Percentiles rank a stretch among this genome's conserved stretches.
Conservation (phyloP, 2,113 vertebrate species). For the Suncus etruscus region DNA sequence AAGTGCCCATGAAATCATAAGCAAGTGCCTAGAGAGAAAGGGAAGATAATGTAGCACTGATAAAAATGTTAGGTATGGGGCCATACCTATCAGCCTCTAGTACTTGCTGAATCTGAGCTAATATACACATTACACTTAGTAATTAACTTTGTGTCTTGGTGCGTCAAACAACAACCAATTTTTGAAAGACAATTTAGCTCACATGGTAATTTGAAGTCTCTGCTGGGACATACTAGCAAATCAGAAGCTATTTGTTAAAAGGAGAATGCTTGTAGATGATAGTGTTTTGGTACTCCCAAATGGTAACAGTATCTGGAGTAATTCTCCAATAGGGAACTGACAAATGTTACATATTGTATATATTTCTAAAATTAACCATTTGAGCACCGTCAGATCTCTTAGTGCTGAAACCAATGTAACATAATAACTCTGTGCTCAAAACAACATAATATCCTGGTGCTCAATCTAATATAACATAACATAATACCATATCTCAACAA, state of each 20-base stretch:
- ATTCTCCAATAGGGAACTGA: not conserved
- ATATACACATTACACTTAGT: no score
- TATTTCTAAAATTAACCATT: not conserved
- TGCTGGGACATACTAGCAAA: not conserved
- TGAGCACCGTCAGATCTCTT: not conserved
- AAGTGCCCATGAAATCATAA: not conserved
- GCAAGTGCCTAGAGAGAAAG: not conserved
- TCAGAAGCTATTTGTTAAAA: conserved; percentile 27
- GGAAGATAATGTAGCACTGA: not conserved
- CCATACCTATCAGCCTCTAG: no score
- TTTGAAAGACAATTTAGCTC: not conserved
- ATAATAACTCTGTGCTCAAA: no score
- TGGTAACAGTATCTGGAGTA: not conserved
- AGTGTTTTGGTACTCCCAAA: not conserved
- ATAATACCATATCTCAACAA: no score
- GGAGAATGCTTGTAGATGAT: conserved; percentile 1
- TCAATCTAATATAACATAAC: no score
- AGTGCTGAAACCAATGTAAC: no score
- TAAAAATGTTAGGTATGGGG: not conserved
- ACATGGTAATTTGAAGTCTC: not conserved
- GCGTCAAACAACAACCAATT: not conserved
- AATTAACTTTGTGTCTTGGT: not conserved
- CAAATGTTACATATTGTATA: not conserved
- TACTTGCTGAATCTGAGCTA: no score
- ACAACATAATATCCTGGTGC: no score